These are phyloP conservation scores for Gephyroberyx darwinii DNA, from an alignment of 2,797 vertebrate species.

Conservation along the genomic window DNA sequence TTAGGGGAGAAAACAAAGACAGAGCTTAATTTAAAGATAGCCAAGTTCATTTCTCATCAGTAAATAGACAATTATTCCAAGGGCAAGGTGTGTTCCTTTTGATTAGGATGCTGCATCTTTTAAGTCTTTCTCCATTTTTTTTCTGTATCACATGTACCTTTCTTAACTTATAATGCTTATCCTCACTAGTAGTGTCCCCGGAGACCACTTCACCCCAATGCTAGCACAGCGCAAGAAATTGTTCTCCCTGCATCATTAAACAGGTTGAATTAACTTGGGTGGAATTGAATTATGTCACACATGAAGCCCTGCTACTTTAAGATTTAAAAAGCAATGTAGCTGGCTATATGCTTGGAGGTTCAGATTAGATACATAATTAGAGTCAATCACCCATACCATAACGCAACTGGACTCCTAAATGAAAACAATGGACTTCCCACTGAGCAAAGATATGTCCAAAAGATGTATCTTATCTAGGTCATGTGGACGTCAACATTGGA, in stretches of 20 bases:
- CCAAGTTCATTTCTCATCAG: slow-evolving; percentile 25
- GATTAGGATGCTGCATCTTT: slow-evolving; percentile 57
- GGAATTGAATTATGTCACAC: slow-evolving; percentile 83
- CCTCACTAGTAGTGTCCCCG: slow-evolving; percentile 63
- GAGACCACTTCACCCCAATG: slow-evolving; percentile 57
- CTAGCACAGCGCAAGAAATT: slow-evolving; percentile 74
- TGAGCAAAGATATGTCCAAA: too few species aligned
- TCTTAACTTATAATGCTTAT: slow-evolving; percentile 70
- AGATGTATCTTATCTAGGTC: too few species aligned
- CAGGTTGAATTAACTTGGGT: slow-evolving; percentile 80
- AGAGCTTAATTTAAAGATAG: slow-evolving; percentile 17
- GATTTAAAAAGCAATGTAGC: slow-evolving; percentile 76
- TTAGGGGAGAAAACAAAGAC: slow-evolving; percentile 1
- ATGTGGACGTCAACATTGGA: too few species aligned
- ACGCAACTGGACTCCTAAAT: slow-evolving; percentile 60
- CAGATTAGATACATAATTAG: slow-evolving; percentile 75
- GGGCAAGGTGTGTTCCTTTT: slow-evolving; percentile 40
- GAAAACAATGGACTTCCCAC: slow-evolving; percentile 48
- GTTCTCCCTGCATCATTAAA: slow-evolving; percentile 82
- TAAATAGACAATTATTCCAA: slow-evolving; percentile 32
- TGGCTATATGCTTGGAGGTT: slow-evolving; percentile 64
- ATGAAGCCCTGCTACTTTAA: slow-evolving; percentile 72
- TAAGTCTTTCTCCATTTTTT: slow-evolving; percentile 53
- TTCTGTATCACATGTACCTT: slow-evolving; percentile 56
- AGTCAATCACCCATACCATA: slow-evolving; percentile 66